Conservation (phyloP, 2,888 invertebrate genomes). For the Ennomos erosarius region DNA sequence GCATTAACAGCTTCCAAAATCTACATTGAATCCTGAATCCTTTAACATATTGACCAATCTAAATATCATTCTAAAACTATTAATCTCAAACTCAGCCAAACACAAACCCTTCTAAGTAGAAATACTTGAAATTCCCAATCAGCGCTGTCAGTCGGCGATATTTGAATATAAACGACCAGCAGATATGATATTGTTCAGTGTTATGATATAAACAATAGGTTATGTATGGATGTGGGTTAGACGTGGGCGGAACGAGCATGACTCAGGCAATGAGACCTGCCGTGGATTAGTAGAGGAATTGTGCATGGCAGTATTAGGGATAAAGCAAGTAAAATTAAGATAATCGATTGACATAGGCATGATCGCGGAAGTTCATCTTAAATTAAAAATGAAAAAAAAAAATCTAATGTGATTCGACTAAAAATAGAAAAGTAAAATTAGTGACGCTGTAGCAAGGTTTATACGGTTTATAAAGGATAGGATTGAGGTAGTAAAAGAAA, state of each 20-base stretch:
- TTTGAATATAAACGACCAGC: conserved; percentile 40
- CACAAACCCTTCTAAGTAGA: neutral
- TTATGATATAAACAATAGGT: conserved; percentile 37
- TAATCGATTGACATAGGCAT: no score
- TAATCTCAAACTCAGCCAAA: neutral
- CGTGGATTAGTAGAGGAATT: conserved; percentile 1
- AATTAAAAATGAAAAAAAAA: no score
- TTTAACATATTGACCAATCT: neutral
- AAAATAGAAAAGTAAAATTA: no score
- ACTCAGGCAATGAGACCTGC: conserved; percentile 22
- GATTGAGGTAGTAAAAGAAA: no score
- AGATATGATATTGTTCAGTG: conserved; percentile 38
- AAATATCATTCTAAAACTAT: neutral
- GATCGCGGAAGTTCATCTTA: no score
- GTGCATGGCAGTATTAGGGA: neutral
- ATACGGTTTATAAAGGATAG: no score
- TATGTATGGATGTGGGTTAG: conserved; percentile 33
- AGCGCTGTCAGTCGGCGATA: conserved; percentile 29
- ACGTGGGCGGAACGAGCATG: conserved; percentile 37
- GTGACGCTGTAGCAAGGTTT: no score
- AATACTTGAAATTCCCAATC: conserved; percentile 28
- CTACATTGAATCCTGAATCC: no score
- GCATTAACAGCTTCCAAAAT: no score
- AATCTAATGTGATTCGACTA: no score
- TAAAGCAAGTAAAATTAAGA: neutral